A percentile compares a stretch with the other conserved stretches of the same genome.
phyloP scores from a whole-genome alignment of 2,797 vertebrate genomes.

The Pipistrellus pygmaeus region DNA sequence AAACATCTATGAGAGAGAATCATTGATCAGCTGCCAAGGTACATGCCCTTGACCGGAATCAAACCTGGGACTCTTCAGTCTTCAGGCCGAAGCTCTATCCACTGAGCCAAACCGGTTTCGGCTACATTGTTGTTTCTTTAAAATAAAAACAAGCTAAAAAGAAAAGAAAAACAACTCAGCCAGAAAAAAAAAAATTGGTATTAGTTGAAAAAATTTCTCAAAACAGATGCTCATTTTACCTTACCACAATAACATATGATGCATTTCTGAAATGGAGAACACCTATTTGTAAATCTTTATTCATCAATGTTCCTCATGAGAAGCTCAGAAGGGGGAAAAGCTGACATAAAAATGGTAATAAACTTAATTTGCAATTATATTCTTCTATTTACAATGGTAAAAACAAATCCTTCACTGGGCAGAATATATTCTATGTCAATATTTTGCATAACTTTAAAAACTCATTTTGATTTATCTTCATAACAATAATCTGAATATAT shows the following conservation, averaged over 20 bases:
- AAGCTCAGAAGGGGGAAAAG: conserved; percentile 18
- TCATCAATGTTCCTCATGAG: conserved; percentile 35
- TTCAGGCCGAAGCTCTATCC: no score
- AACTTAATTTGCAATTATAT: conserved; percentile 69
- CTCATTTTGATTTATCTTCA: conserved; percentile 35
- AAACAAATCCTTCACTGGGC: conserved; percentile 40
- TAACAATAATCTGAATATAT: background rate
- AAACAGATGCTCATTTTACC: conserved; percentile 49
- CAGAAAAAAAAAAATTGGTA: background rate
- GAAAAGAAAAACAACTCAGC: background rate
- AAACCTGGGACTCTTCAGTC: no score
- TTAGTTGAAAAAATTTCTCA: background rate
- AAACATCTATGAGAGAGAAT: no score
- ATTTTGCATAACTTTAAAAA: conserved; percentile 58
- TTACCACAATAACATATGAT: conserved; percentile 15
- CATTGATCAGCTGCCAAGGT: no score
- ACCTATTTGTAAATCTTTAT: conserved; percentile 30
- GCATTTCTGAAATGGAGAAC: conserved; percentile 45
- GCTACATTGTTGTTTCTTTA: background rate
- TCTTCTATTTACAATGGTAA: conserved; percentile 27
- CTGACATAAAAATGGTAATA: conserved; percentile 69
- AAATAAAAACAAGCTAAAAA: background rate
- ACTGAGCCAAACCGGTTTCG: no score
- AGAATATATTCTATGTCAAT: conserved; percentile 13
- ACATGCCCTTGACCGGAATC: no score